Evolutionary conservation across 2,888 invertebrate species (phyloP).

Genomic region (Carterocephalus palaemon): DNA sequence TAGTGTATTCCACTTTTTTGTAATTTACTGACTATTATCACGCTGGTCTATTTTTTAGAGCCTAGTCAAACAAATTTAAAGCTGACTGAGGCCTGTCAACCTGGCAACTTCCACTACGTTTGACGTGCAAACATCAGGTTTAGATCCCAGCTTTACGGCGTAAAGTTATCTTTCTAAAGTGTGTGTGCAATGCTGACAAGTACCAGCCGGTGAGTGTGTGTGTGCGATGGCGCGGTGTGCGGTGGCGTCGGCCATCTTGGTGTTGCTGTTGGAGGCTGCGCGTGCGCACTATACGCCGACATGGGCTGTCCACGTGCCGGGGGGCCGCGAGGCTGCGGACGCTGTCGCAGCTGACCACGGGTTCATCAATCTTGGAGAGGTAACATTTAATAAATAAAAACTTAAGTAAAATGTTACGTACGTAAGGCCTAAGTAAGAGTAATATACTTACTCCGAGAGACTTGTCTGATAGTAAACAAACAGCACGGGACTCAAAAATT

Average conservation of each 20-base stretch:
- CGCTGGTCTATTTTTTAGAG: no score
- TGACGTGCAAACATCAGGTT: conserved; percentile 13
- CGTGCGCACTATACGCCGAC: conserved; percentile 85
- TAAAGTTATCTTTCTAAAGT: conserved; percentile 34
- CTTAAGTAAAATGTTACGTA: no score
- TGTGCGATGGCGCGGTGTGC: conserved; percentile 67
- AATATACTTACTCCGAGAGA: no score
- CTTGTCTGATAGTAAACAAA: no score
- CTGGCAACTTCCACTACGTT: conserved; percentile 26
- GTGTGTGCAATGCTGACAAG: conserved; percentile 73
- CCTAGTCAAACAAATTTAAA: conserved; percentile 3
- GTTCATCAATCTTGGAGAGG: conserved; percentile 91
- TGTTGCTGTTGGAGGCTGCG: conserved; percentile 51
- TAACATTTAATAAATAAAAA: conserved; percentile 66
- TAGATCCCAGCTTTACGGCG: conserved; percentile 16
- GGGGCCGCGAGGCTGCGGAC: conserved; percentile 83
- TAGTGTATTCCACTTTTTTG: no score
- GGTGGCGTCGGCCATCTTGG: conserved; percentile 54
- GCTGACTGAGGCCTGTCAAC: conserved; percentile 4
- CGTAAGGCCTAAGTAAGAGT: no score
- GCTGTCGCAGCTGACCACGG: conserved; percentile 89
- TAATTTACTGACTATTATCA: no score
- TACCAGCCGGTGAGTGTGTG: conserved; percentile 68
- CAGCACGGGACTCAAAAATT: not conserved
- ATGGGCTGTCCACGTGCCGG: conserved; percentile 91